A percentile compares a stretch with the other conserved stretches of the same genome.
Evolutionary conservation across 2,888 invertebrate genomes (phyloP).

Genomic region (Pomacea canaliculata): DNA sequence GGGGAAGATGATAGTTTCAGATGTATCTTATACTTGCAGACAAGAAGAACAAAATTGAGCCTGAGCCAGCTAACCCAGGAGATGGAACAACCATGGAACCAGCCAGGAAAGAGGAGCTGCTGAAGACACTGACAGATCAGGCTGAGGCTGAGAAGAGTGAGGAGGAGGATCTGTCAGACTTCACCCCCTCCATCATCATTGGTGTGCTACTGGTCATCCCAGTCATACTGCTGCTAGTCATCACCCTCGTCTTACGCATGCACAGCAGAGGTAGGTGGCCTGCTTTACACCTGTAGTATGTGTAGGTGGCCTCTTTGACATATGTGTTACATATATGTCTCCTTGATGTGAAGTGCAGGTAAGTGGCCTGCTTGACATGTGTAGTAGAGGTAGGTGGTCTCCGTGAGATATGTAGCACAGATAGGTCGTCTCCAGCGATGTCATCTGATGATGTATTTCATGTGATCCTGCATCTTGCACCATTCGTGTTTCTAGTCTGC

Average conservation of each 20-base stretch:
- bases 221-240: conserved; percentile 64
- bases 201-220: conserved; percentile 69
- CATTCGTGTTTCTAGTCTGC: no score
- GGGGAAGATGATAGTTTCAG: no score
- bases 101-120: neutral
- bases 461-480: no score
- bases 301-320: conserved; percentile 2
- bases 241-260: conserved; percentile 65
- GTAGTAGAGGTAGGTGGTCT: conserved; percentile 12
- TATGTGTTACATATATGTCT: neutral
- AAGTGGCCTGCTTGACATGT: conserved; percentile 5
- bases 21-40: neutral
- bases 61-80: no score
- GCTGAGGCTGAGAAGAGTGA: neutral
- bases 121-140: neutral
- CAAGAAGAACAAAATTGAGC: conserved; percentile 1
- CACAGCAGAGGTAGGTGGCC: conserved; percentile 63
- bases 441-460: no score
- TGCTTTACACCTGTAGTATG: conserved; percentile 14
- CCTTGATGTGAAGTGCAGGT: no score
- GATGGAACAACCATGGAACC: no score
- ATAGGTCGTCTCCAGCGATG: neutral
- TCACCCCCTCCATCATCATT: conserved; percentile 67
- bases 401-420: neutral
- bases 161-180: conserved; percentile 30